phyloP scores from a whole-genome alignment of 1,140 invertebrate genomes.

The Tetragnatha versicolor region DNA sequence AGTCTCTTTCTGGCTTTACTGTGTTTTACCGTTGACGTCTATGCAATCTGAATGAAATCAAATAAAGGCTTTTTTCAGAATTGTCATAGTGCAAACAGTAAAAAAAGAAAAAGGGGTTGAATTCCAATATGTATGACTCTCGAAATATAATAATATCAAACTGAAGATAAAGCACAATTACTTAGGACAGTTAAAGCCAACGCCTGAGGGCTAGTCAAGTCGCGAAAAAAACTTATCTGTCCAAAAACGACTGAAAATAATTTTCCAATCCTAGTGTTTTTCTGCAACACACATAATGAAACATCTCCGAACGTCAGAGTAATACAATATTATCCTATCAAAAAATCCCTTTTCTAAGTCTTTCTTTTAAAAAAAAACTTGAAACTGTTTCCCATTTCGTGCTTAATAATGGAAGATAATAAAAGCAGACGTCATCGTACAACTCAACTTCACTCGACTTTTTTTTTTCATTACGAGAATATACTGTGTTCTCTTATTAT shows the following conservation, averaged over 20 bases:
- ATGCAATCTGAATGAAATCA: too few relatives aligned
- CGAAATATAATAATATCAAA: too few relatives aligned
- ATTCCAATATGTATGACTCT: too few relatives aligned
- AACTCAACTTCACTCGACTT: conserved; percentile 37
- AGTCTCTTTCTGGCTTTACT: too few relatives aligned
- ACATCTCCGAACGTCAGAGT: conserved; percentile 33
- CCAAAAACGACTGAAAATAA: conserved; percentile 24
- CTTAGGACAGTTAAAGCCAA: conserved; percentile 40
- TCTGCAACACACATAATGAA: conserved; percentile 51
- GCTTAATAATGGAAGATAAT: conserved; percentile 51
- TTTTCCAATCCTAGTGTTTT: conserved; percentile 52
- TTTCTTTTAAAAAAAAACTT: conserved; percentile 23
- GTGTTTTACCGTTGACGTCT: too few relatives aligned
- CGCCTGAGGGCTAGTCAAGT: conserved; percentile 31
- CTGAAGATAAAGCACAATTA: conserved; percentile 30
- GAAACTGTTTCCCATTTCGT: conserved; percentile 45
- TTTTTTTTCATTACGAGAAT: too few relatives aligned
- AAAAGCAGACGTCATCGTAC: conserved; percentile 55
- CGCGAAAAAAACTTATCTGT: conserved; percentile 41
- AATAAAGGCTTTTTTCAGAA: too few relatives aligned
- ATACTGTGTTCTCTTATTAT: conserved; percentile 39
- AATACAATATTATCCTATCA: conserved; percentile 55
- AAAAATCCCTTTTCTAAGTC: conserved; percentile 21
- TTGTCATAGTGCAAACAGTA: too few relatives aligned
- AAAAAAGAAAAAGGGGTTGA: too few relatives aligned